Evolutionary conservation across 2,888 invertebrate species (phyloP).

Genomic region (Ligdia adustata): DNA sequence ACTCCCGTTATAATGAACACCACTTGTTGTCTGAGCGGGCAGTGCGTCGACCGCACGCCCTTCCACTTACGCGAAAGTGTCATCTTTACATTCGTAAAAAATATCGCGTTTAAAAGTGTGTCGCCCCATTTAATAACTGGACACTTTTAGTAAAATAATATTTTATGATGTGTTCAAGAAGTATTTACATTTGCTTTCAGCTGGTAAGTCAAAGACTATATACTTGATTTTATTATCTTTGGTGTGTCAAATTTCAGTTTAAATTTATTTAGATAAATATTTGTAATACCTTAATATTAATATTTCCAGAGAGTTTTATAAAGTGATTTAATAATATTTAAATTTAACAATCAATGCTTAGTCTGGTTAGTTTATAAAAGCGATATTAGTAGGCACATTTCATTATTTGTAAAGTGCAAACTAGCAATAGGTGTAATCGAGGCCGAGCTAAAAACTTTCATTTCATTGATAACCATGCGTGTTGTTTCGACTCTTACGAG

Average conservation of each 20-base stretch:
- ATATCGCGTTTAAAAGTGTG: conserved; percentile 73
- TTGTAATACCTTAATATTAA: too few relatives aligned
- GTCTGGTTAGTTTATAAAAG: too few relatives aligned
- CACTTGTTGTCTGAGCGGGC: conserved; percentile 80
- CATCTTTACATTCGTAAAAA: conserved; percentile 68
- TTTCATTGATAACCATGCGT: conserved; percentile 17
- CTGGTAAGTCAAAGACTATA: conserved; percentile 62
- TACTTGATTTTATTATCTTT: too few relatives aligned
- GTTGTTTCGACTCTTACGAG: conserved; percentile 3
- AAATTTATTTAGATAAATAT: too few relatives aligned
- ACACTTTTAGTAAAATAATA: conserved; percentile 49
- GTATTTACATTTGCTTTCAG: conserved; percentile 57
- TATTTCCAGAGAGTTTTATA: too few relatives aligned
- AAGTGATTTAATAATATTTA: too few relatives aligned
- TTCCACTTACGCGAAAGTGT: conserved; percentile 77
- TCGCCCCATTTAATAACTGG: conserved; percentile 46
- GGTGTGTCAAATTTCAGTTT: too few relatives aligned
- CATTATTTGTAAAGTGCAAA: too few relatives aligned
- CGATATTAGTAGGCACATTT: too few relatives aligned
- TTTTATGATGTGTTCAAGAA: conserved; percentile 64
- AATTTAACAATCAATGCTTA: too few relatives aligned
- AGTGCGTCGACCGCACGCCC: conserved; percentile 83
- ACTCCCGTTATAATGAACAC: conserved; percentile 81
- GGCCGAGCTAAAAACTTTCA: conserved; percentile 31
- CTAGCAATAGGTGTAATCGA: too few relatives aligned